Base-by-base conservation (phyloP, 2,113 vertebrate species). In the Scophthalmus maximus region DNA sequence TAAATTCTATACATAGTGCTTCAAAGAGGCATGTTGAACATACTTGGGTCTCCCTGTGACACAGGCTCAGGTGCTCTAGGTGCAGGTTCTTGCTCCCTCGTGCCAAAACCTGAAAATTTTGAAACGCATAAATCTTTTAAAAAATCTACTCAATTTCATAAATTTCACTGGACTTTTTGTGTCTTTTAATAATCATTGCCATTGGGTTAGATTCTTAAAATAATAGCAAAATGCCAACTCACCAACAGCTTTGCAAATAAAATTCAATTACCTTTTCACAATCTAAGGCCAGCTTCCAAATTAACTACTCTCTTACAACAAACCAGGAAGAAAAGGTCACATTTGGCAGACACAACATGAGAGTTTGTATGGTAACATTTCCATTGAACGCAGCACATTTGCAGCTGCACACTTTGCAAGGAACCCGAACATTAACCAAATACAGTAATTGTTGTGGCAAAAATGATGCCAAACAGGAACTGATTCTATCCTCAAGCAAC, bases 41-140 rank as follows among this genome's bases (percentile, higher is more conserved):
- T 96, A 98, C 97, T 96, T 86, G 95, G 92, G 73, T 98, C 95
- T 93, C 96, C 96, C 67, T 95, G 95, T 49, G 95, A 90, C 44
- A 64, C 85, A 18, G 94, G 79, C 20, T 95, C 95, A 34, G 85
- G 87, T 0, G 90, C 85, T 90, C 94, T 93, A 1, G 90, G 87
- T 69, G 89, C 85, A 30, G 94, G 72, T 66, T 95, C 95, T 38
- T 82, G 85, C 81, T 96, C 94, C 63, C 90, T 94, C 69, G 92
- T 64, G 40, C 61, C 91, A 79, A 95, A 93, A 62, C 93, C 98
- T 99, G 87, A 68, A 92, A 82, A 58, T 5, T 2, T 57, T 87
- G 47, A 88, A 40, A 71, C 40, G 18, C 14, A 58, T 22, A 46
- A 26, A 14, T 70, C 9, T n/a, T 60, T 20, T 10, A 20, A n/a